Base-by-base conservation (phyloP, 2,113 vertebrate species). In the Microcebus lehilahytsara region DNA sequence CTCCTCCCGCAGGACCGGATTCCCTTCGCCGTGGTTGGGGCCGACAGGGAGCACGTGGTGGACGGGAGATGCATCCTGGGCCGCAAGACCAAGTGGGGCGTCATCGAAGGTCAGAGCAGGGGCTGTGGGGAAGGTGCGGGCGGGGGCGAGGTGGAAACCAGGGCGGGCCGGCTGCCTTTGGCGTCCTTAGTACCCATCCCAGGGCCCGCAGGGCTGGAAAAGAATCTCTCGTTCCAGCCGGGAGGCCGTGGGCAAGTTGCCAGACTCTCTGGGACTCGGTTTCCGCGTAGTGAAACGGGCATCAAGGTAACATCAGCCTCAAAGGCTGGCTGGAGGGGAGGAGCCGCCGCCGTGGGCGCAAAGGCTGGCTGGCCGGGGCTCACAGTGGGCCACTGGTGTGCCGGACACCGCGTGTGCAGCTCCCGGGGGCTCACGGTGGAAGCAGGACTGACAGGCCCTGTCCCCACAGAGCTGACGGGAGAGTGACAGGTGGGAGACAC, bases 71-170 rank as follows among this genome's bases (percentile, higher is more conserved):
- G 99, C 75, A 99, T 99, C 90, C 98, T 99, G 97, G 99, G 99
- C 84, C 99, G 99, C 78, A 99, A 99, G 98, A 99, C 99, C 66
- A 99, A 99, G 97, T 99, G 99, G 99, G 99, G 99, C 62, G 98
- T 99, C 97, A 99, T 99, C 17, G 99, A 99, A 99, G 99, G 99
- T 99, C 96, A 98, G 97, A 95, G 60, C 66, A 14, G 51, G 64
- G 11, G 1, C 17, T 1, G 5, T 9, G 27, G 81, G 9, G 32
- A 32, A 30, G 56, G 2, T 7, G 5, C 5, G 6, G 37, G 58
- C 11, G 40, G 72, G 19, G 34, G 27, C 1, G 37, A 20, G 32
- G 2, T 58, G 51, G n/a, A 49, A 27, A 56, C 23, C 34, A 8
- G 46, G 22, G 67, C 12, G 3, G 2, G 10, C 11, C 60, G 12